Conservation (phyloP, 2,113 vertebrate genomes). For the human region GRCh38 chr12:48974501-48975000, state of each 20-base stretch:
- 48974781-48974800: not conserved
- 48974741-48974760: not conserved
- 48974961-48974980: not conserved
- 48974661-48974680: not conserved
- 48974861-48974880: not conserved
- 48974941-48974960: not conserved
- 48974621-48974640: not conserved
- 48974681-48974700: not conserved
- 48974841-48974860: not conserved
- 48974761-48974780: not conserved
- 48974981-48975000: not conserved
- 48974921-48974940: not conserved
- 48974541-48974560: not conserved
- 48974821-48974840: not conserved
- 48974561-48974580: not conserved
- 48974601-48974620: not conserved
- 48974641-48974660: conserved; percentile 5
- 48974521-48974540: not conserved
- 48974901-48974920: not conserved
- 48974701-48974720: not conserved
- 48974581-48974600: conserved; percentile 12
- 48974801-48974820: not conserved
- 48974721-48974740: not conserved
- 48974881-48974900: not conserved
- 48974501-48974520: not conserved